phyloP scores from a whole-genome alignment of 2,888 invertebrate species.

The Metallyticus violacea region DNA sequence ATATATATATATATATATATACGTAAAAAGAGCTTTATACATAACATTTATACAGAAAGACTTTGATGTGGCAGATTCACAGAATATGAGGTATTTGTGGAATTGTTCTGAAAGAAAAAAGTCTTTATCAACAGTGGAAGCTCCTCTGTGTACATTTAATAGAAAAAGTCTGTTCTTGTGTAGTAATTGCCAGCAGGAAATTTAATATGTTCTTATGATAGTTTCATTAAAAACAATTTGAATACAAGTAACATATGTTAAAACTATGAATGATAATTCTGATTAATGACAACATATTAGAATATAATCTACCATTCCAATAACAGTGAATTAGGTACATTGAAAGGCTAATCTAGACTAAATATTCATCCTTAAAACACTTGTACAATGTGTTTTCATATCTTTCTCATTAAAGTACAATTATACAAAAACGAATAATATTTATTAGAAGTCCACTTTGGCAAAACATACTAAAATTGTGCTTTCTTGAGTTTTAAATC shows the following conservation, averaged over 20 bases:
- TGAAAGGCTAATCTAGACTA: background rate
- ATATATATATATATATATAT: background rate
- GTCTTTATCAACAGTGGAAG: background rate
- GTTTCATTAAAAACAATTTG: background rate
- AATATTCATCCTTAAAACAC: background rate
- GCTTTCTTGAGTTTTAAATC: background rate
- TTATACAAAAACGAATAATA: background rate
- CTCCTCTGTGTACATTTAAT: background rate
- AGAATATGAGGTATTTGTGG: slow-evolving; percentile 12
- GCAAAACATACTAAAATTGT: background rate
- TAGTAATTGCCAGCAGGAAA: background rate
- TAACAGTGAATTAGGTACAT: background rate
- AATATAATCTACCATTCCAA: background rate
- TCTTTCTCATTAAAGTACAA: background rate
- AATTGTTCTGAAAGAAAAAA: background rate
- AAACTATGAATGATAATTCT: background rate
- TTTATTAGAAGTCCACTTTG: background rate
- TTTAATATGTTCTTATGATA: background rate
- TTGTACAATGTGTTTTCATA: background rate
- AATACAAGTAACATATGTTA: slow-evolving; percentile 6
- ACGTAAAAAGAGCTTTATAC: background rate
- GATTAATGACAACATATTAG: background rate
- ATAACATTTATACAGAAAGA: background rate
- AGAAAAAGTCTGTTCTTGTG: slow-evolving; percentile 2
- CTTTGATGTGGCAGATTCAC: background rate